Conservation (phyloP, 2,113 vertebrate genomes). For the Phalacrocorax pelagicus region DNA sequence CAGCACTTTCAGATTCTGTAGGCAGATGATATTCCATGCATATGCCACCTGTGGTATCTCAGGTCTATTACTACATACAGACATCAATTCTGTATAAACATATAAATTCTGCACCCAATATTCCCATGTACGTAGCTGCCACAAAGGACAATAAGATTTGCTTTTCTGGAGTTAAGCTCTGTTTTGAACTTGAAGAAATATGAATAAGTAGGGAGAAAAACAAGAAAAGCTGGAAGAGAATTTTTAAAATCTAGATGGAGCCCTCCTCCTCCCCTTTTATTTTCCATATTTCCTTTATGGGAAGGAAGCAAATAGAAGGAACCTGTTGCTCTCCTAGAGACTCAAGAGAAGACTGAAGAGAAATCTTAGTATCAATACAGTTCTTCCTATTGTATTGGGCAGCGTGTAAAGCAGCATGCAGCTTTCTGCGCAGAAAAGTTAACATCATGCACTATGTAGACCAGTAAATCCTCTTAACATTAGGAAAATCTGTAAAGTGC, state of each 20-base stretch:
- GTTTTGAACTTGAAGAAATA: background rate
- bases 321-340: background rate
- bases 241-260: background rate
- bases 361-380: background rate
- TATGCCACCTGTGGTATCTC: background rate
- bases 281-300: background rate
- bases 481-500: background rate
- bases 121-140: background rate
- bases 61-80: background rate
- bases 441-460: background rate
- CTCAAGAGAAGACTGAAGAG: background rate
- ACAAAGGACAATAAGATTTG: background rate
- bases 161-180: background rate
- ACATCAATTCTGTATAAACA: background rate
- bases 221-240: background rate
- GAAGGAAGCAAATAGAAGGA: background rate
- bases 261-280: background rate
- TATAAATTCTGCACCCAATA: background rate
- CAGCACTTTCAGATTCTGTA: background rate
- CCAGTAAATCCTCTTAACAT: background rate
- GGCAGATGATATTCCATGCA: background rate
- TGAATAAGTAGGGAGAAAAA: background rate
- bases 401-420: background rate
- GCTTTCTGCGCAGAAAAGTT: background rate
- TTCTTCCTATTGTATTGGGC: background rate